Evolutionary conservation across 2,113 vertebrate species (phyloP).

Genomic region (Notechis scutatus): DNA sequence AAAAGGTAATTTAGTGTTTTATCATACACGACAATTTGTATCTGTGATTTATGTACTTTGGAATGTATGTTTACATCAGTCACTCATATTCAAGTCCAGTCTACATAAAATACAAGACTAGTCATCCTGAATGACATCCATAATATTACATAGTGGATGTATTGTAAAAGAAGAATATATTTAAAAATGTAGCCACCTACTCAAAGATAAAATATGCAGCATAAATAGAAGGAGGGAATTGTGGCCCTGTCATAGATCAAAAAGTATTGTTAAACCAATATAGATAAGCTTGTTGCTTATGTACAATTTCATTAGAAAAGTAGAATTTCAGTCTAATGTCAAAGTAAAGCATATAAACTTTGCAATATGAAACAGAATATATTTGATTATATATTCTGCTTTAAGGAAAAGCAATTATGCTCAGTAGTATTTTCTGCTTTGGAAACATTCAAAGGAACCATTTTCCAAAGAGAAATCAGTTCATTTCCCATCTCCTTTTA

Average conservation of each 20-base stretch:
- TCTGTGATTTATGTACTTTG: slow-evolving; percentile 26
- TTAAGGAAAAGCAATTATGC: slow-evolving; percentile 54
- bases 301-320: background rate
- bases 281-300: background rate
- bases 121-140: background rate
- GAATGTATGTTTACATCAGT: slow-evolving; percentile 43
- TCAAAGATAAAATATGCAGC: background rate
- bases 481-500: background rate
- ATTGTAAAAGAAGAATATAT: background rate
- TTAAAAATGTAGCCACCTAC: background rate
- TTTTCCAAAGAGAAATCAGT: background rate
- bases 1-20: slow-evolving; percentile 75
- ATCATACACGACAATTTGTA: background rate
- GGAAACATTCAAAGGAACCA: slow-evolving; percentile 4
- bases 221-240: background rate
- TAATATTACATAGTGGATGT: background rate
- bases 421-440: slow-evolving; percentile 57
- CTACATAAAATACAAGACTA: background rate
- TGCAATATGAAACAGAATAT: slow-evolving; percentile 33
- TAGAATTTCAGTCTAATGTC: background rate
- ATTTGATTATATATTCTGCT: slow-evolving; percentile 58
- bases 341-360: background rate
- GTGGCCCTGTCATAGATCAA: background rate
- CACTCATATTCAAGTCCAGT: slow-evolving; percentile 38
- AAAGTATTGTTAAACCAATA: background rate